Base-by-base conservation (phyloP, 2,888 invertebrate species). In the Eilema sororculum region DNA sequence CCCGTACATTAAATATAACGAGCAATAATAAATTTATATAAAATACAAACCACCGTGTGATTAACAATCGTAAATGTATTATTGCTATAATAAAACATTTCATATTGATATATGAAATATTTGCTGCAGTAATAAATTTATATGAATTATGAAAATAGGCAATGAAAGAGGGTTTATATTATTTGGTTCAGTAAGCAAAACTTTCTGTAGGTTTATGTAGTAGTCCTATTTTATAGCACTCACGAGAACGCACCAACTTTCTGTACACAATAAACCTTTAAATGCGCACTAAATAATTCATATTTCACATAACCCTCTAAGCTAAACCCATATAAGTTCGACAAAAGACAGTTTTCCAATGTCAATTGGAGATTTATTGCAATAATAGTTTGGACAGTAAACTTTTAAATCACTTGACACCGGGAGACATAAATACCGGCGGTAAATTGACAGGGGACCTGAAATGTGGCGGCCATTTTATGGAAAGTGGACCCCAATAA, bases 401-500 rank as follows among this genome's bases (percentile, higher is more conserved):
- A 79, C 72, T 80, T 80, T 81, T 81, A 81, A 78, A 78, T 80
- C 79, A 79, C 74, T 81, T 79, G 83, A 82, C 81, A 74, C 74
- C 69, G 66, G 70, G 60, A 72, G 73, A 81, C 80, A 83, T 80
- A 78, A 83, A 85, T 86, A 84, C 83, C 71, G 81, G 74, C 83
- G 85, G 85, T 88, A 90, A 91, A 91, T 91, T 91, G 92, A 91
- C 91, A 88, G 82, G 87, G 90, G 91, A 81, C 84, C 85, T 84
- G 86, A 89, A 89, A 91, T 91, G 92, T 92, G 87, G 87, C 80
- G 79, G 83, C 87, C 89, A 86, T 90, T 89, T 91, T 89, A 89
- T 85, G 85, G 89, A 79, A 84, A 86, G 80, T 85, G 84, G 84
- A 91, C 92, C 92, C 89, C 87, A 88, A 92, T 92, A 92, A 91